Base-by-base conservation (phyloP, 2,888 invertebrate genomes). In the Crossocerus cetratus region DNA sequence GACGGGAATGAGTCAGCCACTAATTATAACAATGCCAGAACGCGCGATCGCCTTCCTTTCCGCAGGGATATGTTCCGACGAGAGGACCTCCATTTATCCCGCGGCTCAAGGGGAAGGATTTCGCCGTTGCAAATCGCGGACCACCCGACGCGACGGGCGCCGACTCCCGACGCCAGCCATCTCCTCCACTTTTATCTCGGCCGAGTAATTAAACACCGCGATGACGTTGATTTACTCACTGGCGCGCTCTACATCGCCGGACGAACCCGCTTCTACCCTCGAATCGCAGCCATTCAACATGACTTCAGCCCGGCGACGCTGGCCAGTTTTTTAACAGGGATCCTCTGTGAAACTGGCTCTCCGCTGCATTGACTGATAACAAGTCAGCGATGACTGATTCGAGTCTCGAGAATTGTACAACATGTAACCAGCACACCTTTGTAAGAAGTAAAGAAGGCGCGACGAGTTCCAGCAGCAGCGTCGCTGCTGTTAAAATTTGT, bases 171-270 rank as follows among this genome's bases (percentile, higher is more conserved):
- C 18, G 21, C 43, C 54, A 76, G 76, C 76, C 78, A 74, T 68
- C 69, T 43, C 43, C 49, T 13, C 32, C 32, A 32, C 32, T 32
- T 32, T 32, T 32, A 32, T 32, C 32, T 32, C 32, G 8, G 78
- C 79, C 82, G 83, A 79, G 83, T 84, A 86, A 87, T 85, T 86
- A 86, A 86, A 83, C 83, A 82, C 83, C 77, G 84, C 84, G 86
- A 87, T 86, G 86, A 87, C 86, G 83, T 86, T 87, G 86, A 87
- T 87, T 87, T 87, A 87, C 84, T 83, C 86, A 86, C 84, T 84
- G 74, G 81, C 82, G 82, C 76, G 80, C 79, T 82, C 76, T 76
- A 81, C 81, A 81, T 79, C 84, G 56, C 64, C 49, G n/a, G 16
- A 49, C n/a, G 32, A 5, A 32, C 64, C 64, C 32, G 5, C 55